Base-by-base conservation (phyloP, 1,140 invertebrate genomes). In the Rhyzopertha dominica region DNA sequence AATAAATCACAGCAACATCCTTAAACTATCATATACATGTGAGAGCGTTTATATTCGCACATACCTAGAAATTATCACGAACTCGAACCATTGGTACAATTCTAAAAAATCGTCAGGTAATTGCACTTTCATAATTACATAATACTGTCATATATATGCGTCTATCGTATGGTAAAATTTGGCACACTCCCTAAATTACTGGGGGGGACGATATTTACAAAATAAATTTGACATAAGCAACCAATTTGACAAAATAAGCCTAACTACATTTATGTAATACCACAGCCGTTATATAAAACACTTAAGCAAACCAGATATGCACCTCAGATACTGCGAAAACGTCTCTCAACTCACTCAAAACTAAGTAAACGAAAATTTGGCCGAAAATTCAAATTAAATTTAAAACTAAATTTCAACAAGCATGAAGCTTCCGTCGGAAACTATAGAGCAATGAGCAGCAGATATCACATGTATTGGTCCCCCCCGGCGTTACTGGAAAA, bases 401-500 rank as follows among this genome's bases (percentile, higher is more conserved):
- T 26, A 39, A 39, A 39, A 39, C 37, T 39, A 39, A 26, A 26
- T 23, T 39, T 37, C 25, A 39, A 26, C 29, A 26, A 39, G n/a
- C n/a, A n/a, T n/a, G n/a, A n/a, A n/a, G n/a, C n/a, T n/a, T n/a
- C n/a, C n/a, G n/a, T 16, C 25, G 37, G 29, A 23, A 39, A 26
- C 37, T 39, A 39, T 26, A 39, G 23, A 23, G 25, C 25, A 16
- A 39, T 12, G 25, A 39, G 16, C 13, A 39, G 13, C 16, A 26
- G 22, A 26, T 8, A 8, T 26, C 22, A 39, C 20, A 26, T 39
- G n/a, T 16, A 17, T 28, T 26, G 29, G 25, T 24, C 37, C 25
- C 20, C 18, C 37, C 17, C 29, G 25, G 37, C 25, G 37, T 26
- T 26, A 12, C 12, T 39, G 13, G 56, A 62, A 63, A 63, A 63